phyloP scores from a whole-genome alignment of 2,797 vertebrate species.

The Synaphobranchus kaupii region DNA sequence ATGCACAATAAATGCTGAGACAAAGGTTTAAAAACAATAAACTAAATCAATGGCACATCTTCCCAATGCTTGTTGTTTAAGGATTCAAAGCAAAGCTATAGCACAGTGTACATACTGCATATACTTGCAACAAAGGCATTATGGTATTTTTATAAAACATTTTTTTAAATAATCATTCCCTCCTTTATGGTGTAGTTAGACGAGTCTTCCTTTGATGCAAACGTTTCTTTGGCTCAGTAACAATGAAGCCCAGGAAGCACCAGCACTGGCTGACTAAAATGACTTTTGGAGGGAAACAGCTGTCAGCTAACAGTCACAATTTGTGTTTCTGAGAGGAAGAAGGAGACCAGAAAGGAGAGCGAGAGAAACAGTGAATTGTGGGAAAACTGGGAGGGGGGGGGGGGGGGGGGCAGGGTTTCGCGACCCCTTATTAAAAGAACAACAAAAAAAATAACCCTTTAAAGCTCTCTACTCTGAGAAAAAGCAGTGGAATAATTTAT shows the following conservation, averaged over 20 bases:
- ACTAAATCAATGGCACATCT: constrained; percentile 56
- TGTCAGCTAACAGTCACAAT: neutral
- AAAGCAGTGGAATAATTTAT: neutral
- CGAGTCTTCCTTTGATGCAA: neutral
- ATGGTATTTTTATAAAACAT: constrained; percentile 43
- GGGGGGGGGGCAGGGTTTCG: neutral
- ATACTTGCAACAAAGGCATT: constrained; percentile 51
- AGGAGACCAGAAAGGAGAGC: neutral
- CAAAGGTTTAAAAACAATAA: neutral
- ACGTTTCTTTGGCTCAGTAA: constrained; percentile 61
- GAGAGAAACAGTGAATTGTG: neutral
- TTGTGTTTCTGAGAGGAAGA: neutral
- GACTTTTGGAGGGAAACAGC: neutral
- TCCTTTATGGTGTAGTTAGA: constrained; percentile 43
- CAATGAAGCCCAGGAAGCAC: constrained; percentile 1
- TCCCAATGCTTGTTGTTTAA: constrained; percentile 35
- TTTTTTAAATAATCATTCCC: constrained; percentile 17
- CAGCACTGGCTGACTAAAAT: constrained; percentile 34
- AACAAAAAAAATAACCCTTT: neutral
- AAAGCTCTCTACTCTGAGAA: neutral
- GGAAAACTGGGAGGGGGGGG: neutral
- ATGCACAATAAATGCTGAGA: constrained; percentile 20
- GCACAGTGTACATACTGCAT: constrained; percentile 38
- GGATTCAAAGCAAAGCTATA: constrained; percentile 44
- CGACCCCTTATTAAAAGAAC: neutral